A percentile compares a stretch with the other conserved stretches of the same genome.
These are phyloP conservation scores for Chiridota heheva DNA, from an alignment of 35 echinoderm and acorn worm genomes.

Conservation along the genomic window DNA sequence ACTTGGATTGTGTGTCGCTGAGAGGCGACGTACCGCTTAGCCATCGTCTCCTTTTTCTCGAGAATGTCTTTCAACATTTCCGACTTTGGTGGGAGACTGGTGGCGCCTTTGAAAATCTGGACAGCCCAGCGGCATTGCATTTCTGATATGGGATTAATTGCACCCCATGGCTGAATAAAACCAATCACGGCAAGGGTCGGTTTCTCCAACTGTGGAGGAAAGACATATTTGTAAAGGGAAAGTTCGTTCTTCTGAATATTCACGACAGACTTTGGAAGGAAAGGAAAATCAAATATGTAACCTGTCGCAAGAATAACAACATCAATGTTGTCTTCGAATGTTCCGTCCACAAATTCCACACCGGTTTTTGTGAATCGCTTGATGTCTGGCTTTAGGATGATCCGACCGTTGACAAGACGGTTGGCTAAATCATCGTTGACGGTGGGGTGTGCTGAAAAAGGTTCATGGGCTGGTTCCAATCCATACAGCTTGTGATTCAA, in stretches of 20 bases:
- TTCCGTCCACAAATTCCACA: conserved; percentile 85
- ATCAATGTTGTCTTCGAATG: conserved; percentile 73
- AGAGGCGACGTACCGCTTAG: conserved; percentile 37
- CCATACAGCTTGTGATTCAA: conserved; percentile 46
- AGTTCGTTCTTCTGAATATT: conserved; percentile 53
- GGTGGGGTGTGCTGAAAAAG: conserved; percentile 31
- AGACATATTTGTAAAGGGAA: conserved; percentile 69
- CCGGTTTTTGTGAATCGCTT: conserved; percentile 60
- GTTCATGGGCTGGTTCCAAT: conserved; percentile 14
- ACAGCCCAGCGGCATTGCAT: conserved; percentile 78
- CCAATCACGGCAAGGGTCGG: conserved; percentile 73
- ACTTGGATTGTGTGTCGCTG: conserved; percentile 74
- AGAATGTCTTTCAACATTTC: conserved; percentile 48
- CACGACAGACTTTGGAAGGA: conserved; percentile 39
- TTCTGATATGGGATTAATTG: conserved; percentile 51
- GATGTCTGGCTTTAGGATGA: conserved; percentile 66
- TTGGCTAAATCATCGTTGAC: conserved; percentile 69
- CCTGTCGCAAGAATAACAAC: conserved; percentile 76
- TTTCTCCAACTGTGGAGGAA: conserved; percentile 48
- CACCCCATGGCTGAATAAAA: conserved; percentile 54
- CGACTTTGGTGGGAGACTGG: conserved; percentile 36
- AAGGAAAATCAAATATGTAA: conserved; percentile 67
- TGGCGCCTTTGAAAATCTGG: conserved; percentile 58
- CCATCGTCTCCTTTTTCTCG: conserved; percentile 37
- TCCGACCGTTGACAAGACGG: conserved; percentile 47